Percentiles rank a stretch among this genome's conserved stretches.
Conservation (phyloP, 2,113 vertebrate genomes). For the Dicerorhinus sumatrensis region DNA sequence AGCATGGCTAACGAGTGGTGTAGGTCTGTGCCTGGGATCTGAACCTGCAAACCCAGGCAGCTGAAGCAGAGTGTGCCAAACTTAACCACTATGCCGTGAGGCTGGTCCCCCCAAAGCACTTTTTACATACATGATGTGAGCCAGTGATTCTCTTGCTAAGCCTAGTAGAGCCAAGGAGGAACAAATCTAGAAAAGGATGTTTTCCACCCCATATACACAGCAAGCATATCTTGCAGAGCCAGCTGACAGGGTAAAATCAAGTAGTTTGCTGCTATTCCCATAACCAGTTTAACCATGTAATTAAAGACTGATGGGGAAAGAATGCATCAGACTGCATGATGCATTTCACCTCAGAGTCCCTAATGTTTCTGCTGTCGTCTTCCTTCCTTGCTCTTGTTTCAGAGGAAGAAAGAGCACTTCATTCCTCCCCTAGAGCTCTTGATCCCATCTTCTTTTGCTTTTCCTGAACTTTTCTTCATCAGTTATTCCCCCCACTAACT, state of each 20-base stretch:
- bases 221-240: neutral
- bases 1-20: too few species aligned
- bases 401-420: neutral
- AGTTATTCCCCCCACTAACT: neutral
- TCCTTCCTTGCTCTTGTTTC: neutral
- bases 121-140: neutral
- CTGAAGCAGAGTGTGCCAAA: too few species aligned
- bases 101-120: neutral
- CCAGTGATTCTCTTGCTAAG: neutral
- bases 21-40: too few species aligned
- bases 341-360: neutral
- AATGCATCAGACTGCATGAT: neutral
- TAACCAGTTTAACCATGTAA: neutral
- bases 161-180: neutral
- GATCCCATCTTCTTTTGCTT: neutral
- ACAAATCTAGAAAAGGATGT: slow-evolving; percentile 5
- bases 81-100: too few species aligned
- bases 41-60: too few species aligned
- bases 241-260: neutral
- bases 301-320: slow-evolving; percentile 18
- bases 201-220: neutral
- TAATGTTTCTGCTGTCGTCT: neutral
- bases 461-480: neutral
- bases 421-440: neutral
- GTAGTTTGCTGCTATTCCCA: neutral